Percentiles rank a stretch among this genome's conserved stretches.
These are phyloP conservation scores for Drosophila barbarae DNA, from an alignment of 2,888 invertebrate genomes.

Conservation along the genomic window DNA sequence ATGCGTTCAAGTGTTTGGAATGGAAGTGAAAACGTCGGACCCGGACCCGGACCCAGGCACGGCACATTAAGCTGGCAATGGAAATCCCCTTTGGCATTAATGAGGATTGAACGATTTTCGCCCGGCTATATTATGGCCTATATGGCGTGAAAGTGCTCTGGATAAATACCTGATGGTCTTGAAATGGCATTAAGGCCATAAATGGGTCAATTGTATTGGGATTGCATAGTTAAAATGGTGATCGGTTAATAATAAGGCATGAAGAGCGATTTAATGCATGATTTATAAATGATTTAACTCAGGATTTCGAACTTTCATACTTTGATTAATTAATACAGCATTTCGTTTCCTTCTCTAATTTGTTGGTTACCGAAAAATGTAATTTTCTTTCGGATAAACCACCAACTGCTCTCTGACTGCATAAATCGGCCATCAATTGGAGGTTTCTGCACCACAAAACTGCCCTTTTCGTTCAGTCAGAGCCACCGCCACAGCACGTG, in stretches of 20 bases:
- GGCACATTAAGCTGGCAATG: conserved; percentile 66
- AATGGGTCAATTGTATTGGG: conserved; percentile 4
- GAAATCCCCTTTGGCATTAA: conserved; percentile 68
- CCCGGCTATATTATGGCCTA: conserved; percentile 43
- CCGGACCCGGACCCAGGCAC: conserved; percentile 11
- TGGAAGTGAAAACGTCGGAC: conserved; percentile 35
- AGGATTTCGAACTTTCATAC: too few species aligned
- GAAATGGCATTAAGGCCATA: conserved; percentile 7
- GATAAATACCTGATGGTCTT: conserved; percentile 21
- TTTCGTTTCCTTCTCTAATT: not conserved
- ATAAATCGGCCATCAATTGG: conserved; percentile 8
- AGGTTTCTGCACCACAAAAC: conserved; percentile 3
- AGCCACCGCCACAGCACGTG: conserved; percentile 57
- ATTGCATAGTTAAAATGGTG: not conserved
- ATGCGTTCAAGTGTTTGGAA: conserved; percentile 22
- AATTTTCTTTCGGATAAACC: not conserved
- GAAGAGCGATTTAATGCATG: not conserved
- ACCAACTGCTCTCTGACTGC: not conserved
- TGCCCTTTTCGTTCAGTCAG: conserved; percentile 15
- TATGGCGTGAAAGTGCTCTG: conserved; percentile 28
- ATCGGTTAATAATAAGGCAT: not conserved
- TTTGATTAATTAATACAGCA: not conserved
- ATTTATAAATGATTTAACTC: not conserved
- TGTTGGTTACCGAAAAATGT: conserved; percentile 7
- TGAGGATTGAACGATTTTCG: conserved; percentile 76